Conservation (phyloP, 2,797 vertebrate species). For the Anniella stebbinsi region DNA sequence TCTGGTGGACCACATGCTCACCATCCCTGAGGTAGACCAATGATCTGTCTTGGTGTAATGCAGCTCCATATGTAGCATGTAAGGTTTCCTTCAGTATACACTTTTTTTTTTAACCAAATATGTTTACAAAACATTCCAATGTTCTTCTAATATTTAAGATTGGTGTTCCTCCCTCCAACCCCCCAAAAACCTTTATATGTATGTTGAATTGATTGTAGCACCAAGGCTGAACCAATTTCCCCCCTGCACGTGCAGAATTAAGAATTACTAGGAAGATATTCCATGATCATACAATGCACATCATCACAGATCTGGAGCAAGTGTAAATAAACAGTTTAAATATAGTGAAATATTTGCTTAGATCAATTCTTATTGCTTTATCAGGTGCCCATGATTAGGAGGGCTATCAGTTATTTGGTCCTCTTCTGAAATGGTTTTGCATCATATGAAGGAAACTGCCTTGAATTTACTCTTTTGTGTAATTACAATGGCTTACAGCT, state of each 20-base stretch:
- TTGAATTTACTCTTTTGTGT: constrained; percentile 2
- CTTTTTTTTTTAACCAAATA: constrained; percentile 2
- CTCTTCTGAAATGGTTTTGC: neutral
- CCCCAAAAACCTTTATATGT: neutral
- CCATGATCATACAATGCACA: neutral
- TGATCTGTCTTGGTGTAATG: neutral
- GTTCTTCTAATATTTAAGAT: neutral
- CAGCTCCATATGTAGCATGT: no score
- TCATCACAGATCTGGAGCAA: neutral
- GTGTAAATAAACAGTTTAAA: constrained; percentile 4
- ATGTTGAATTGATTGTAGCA: neutral
- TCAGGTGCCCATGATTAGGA: neutral
- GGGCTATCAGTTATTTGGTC: neutral
- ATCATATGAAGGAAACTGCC: constrained; percentile 25
- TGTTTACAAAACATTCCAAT: neutral
- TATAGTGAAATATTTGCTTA: neutral
- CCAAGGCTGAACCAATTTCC: neutral
- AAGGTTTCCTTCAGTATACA: neutral
- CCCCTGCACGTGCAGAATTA: neutral
- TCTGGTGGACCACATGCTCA: no score
- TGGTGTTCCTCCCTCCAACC: neutral
- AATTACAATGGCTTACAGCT: neutral
- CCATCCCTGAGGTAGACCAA: no score
- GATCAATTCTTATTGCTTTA: neutral
- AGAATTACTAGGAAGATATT: neutral